Percentiles rank a stretch among this genome's conserved stretches.
Evolutionary conservation across 2,888 invertebrate genomes (phyloP).

Genomic region (Drosophila histrio): DNA sequence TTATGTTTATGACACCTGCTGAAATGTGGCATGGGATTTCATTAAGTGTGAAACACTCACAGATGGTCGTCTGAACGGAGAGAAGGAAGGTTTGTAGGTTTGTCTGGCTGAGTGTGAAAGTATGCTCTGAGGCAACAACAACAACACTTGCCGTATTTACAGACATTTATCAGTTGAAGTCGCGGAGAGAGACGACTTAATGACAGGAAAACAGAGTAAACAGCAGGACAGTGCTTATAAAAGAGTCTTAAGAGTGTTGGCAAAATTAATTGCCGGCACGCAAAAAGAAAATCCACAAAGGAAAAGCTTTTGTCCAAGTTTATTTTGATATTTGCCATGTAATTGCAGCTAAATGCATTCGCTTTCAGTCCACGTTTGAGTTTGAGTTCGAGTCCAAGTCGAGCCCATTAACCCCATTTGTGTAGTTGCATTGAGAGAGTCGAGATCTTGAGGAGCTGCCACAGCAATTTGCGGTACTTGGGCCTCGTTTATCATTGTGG

Average conservation of each 20-base stretch:
- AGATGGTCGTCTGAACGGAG: neutral
- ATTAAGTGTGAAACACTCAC: slow-evolving; percentile 45
- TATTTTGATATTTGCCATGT: slow-evolving; percentile 50
- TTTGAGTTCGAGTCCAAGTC: slow-evolving; percentile 14
- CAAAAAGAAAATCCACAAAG: slow-evolving; percentile 40
- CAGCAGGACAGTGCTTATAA: slow-evolving; percentile 22
- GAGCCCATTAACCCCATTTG: slow-evolving; percentile 53
- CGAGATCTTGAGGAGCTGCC: slow-evolving; percentile 27
- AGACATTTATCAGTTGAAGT: slow-evolving; percentile 37
- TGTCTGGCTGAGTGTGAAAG: slow-evolving; percentile 22
- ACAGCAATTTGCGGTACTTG: slow-evolving; percentile 23
- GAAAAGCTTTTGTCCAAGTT: slow-evolving; percentile 46
- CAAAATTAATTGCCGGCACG: slow-evolving; percentile 55
- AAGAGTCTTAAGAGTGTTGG: slow-evolving; percentile 33
- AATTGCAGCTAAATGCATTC: slow-evolving; percentile 54
- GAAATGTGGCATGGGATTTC: slow-evolving; percentile 25
- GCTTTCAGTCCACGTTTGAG: slow-evolving; percentile 18
- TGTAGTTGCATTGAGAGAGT: slow-evolving; percentile 22
- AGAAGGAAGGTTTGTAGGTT: neutral
- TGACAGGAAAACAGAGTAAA: slow-evolving; percentile 37
- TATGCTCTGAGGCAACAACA: too few relatives aligned
- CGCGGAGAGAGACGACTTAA: slow-evolving; percentile 25
- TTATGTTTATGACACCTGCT: slow-evolving; percentile 64
- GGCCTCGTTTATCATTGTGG: slow-evolving; percentile 26
- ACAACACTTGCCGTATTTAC: slow-evolving; percentile 37